These are phyloP conservation scores for Petrolisthes manimaculis DNA, from an alignment of 2,888 invertebrate genomes.

Conservation along the genomic window DNA sequence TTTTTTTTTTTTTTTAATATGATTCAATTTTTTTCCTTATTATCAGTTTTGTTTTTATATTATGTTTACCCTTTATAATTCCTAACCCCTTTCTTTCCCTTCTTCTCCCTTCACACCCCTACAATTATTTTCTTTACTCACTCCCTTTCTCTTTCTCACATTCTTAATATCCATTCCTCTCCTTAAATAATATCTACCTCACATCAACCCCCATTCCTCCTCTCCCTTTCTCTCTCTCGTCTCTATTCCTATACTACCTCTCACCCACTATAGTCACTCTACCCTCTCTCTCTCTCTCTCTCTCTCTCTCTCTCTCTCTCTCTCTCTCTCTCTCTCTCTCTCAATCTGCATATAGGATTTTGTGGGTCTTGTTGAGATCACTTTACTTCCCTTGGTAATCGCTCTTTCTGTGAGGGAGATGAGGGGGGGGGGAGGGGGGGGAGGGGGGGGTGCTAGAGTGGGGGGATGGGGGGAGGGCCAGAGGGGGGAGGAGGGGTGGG, in stretches of 20 bases:
- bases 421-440: not conserved
- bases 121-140: not conserved
- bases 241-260: not conserved
- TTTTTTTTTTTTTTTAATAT: not conserved
- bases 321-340: not conserved
- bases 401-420: not conserved
- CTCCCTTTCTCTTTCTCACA: not conserved
- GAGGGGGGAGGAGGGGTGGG: not conserved
- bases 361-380: conserved; percentile 41
- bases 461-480: not conserved
- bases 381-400: conserved; percentile 34
- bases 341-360: conserved; percentile 52
- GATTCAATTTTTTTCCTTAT: not conserved
- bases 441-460: not conserved
- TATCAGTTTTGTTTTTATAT: not conserved
- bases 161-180: not conserved
- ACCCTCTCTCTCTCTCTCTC: not conserved
- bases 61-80: not conserved
- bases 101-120: not conserved
- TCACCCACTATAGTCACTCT: not conserved
- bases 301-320: not conserved
- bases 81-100: not conserved
- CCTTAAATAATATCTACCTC: not conserved
- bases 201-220: no score
- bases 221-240: not conserved